Evolutionary conservation across 2,113 vertebrate species (phyloP).

Genomic region (Pseudorasbora parva): DNA sequence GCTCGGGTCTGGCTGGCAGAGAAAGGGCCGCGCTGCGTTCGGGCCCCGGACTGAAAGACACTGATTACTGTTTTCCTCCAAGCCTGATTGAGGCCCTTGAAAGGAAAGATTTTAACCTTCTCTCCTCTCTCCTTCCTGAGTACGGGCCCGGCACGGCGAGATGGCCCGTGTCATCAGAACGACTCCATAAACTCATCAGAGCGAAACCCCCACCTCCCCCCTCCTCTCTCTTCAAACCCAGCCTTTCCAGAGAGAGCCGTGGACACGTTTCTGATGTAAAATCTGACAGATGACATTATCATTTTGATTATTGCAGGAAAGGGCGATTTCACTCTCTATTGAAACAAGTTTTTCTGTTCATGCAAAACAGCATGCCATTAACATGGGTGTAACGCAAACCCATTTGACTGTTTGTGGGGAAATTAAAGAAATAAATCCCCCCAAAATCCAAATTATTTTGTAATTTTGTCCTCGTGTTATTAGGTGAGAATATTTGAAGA

Average conservation of each 20-base stretch:
- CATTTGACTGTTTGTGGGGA: background rate
- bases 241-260: conserved; percentile 66
- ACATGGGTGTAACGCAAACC: background rate
- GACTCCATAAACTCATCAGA: conserved; percentile 99
- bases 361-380: conserved; percentile 11
- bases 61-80: conserved; percentile 99
- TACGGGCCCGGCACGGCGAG: conserved; percentile 92
- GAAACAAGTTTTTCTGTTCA: conserved; percentile 27
- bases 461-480: background rate
- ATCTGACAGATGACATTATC: conserved; percentile 98
- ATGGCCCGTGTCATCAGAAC: conserved; percentile 97
- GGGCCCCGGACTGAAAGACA: conserved; percentile 96
- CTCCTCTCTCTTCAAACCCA: conserved; percentile 28
- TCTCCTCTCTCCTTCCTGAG: conserved; percentile 91
- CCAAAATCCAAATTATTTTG: fast-evolving
- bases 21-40: conserved; percentile 96
- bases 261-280: conserved; percentile 88
- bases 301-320: conserved; percentile 97
- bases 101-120: conserved; percentile 99
- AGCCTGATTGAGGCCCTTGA: conserved; percentile 99
- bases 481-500: background rate
- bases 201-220: conserved; percentile 60
- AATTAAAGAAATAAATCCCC: background rate
- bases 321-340: conserved; percentile 66
- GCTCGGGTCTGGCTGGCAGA: conserved; percentile 97